phyloP scores from a whole-genome alignment of 2,888 invertebrate genomes.

The Caenorhabditis japonica region DNA sequence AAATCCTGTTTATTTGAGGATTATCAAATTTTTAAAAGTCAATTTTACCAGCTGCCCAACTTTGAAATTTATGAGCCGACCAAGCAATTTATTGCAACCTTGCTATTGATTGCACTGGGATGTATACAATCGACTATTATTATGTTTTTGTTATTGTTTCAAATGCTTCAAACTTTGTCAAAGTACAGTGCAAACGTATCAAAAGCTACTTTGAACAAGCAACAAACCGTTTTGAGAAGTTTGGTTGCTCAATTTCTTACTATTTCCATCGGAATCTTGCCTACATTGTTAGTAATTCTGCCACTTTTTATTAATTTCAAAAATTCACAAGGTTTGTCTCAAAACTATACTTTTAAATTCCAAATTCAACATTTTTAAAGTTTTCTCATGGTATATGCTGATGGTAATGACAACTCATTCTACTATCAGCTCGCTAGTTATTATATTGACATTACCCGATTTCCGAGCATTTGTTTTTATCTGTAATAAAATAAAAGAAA shows the following conservation, averaged over 20 bases:
- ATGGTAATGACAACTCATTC: slow-evolving; percentile 28
- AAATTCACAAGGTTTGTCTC: slow-evolving; percentile 1
- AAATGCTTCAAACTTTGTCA: slow-evolving; percentile 11
- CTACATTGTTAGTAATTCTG: slow-evolving; percentile 1
- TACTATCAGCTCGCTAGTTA: slow-evolving; percentile 17
- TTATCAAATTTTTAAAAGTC: not conserved
- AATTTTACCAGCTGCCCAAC: slow-evolving; percentile 1
- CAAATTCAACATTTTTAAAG: not conserved
- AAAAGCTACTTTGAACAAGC: slow-evolving; percentile 12
- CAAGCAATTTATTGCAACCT: not conserved
- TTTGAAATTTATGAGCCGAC: slow-evolving; percentile 13
- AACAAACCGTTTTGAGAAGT: slow-evolving; percentile 10
- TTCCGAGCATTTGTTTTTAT: slow-evolving; percentile 20
- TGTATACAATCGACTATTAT: slow-evolving; percentile 4
- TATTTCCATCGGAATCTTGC: slow-evolving; percentile 20
- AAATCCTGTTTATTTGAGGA: not conserved
- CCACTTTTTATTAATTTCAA: slow-evolving; percentile 9
- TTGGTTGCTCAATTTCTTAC: slow-evolving; percentile 18
- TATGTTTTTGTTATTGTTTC: slow-evolving; percentile 1
- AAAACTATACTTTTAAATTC: not conserved
- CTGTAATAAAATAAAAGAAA: too few relatives aligned
- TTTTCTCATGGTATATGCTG: slow-evolving; percentile 16
- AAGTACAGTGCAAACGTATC: too few relatives aligned
- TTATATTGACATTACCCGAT: slow-evolving; percentile 14
- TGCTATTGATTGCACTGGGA: not conserved